Evolutionary conservation across 2,888 invertebrate species (phyloP).

Genomic region (Drosophila birchii): DNA sequence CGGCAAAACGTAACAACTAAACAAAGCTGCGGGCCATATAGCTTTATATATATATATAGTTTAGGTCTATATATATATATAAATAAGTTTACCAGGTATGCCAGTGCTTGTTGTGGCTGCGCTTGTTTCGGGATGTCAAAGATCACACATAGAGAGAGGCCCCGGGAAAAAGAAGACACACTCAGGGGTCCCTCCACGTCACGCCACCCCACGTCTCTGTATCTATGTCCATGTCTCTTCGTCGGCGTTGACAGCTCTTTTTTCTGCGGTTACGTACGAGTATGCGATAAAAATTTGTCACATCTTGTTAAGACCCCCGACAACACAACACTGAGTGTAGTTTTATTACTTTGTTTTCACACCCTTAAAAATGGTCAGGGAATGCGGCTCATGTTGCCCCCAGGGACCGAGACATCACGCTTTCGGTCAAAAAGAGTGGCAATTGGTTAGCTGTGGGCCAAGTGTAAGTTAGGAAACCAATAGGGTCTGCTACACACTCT

Average conservation of each 20-base stretch:
- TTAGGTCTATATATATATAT: slow-evolving; percentile 37
- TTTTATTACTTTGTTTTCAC: slow-evolving; percentile 41
- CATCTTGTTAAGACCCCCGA: slow-evolving; percentile 61
- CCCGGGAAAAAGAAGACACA: slow-evolving; percentile 34
- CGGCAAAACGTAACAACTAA: slow-evolving; percentile 76
- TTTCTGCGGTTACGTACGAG: slow-evolving; percentile 46
- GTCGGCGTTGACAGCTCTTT: slow-evolving; percentile 50
- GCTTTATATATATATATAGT: slow-evolving; percentile 30
- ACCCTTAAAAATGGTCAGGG: slow-evolving; percentile 32
- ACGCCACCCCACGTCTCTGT: background rate
- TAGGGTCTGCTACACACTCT: background rate
- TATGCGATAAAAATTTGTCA: slow-evolving; percentile 74
- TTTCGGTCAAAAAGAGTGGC: slow-evolving; percentile 1
- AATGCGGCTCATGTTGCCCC: slow-evolving; percentile 5
- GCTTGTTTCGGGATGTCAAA: slow-evolving; percentile 63
- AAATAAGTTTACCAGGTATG: slow-evolving; percentile 16
- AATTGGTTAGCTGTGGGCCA: background rate
- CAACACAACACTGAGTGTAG: slow-evolving; percentile 22
- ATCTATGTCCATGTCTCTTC: slow-evolving; percentile 2
- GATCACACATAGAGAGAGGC: slow-evolving; percentile 47
- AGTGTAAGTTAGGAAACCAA: background rate
- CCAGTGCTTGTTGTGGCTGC: slow-evolving; percentile 32
- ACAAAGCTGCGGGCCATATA: slow-evolving; percentile 70
- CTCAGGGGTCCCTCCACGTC: slow-evolving; percentile 24
- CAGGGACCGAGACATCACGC: slow-evolving; percentile 1